phyloP scores from a whole-genome alignment of 2,888 invertebrate genomes.

The Dicyrtoma fusca region DNA sequence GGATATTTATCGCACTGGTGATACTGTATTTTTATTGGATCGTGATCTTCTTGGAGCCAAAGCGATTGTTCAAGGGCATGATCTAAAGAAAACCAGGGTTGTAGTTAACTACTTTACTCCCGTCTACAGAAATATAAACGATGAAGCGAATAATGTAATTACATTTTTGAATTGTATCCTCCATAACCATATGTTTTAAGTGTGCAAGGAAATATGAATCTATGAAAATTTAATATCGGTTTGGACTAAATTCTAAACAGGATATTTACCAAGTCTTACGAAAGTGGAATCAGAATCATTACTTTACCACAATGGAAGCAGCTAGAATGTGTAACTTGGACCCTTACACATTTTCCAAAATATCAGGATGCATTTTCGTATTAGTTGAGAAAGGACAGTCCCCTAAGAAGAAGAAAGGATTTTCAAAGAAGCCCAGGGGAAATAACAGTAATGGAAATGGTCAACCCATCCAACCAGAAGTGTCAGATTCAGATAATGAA shows the following conservation, averaged over 20 bases:
- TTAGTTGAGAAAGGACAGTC: conserved; percentile 61
- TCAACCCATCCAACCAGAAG: background rate
- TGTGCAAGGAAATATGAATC: background rate
- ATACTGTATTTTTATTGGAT: conserved; percentile 50
- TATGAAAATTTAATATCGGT: background rate
- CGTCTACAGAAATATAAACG: conserved; percentile 24
- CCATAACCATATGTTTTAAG: background rate
- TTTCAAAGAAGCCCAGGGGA: conserved; percentile 24
- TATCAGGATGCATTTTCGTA: conserved; percentile 83
- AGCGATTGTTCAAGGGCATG: conserved; percentile 47
- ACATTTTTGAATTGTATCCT: background rate
- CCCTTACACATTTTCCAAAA: conserved; percentile 73
- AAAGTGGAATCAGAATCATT: conserved; percentile 26
- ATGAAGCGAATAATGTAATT: conserved; percentile 29
- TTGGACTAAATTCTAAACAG: background rate
- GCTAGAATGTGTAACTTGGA: conserved; percentile 29
- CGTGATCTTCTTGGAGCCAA: conserved; percentile 47
- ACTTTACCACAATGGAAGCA: conserved; percentile 28
- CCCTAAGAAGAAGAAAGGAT: conserved; percentile 46
- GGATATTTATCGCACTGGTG: conserved; percentile 47
- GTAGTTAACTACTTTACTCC: conserved; percentile 36
- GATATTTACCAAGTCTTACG: conserved; percentile 7
- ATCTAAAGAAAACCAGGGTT: conserved; percentile 42
- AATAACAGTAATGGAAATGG: background rate
- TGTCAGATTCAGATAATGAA: conserved; percentile 15